A percentile compares a stretch with the other conserved stretches of the same genome.
Evolutionary conservation across 2,888 invertebrate genomes (phyloP).

Genomic region (Agrochola lota): DNA sequence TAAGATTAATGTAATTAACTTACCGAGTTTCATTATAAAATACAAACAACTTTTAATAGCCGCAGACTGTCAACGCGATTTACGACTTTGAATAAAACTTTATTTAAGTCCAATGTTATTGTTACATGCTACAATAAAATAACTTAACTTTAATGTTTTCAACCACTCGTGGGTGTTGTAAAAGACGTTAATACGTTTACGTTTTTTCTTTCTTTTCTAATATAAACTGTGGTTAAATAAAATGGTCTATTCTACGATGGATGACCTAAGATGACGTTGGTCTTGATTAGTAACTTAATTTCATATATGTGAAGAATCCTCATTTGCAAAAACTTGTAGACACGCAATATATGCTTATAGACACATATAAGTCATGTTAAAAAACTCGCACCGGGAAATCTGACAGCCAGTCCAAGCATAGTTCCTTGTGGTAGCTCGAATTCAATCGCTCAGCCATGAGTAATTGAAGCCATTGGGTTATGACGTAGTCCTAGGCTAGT

Average conservation of each 20-base stretch:
- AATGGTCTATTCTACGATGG: not conserved
- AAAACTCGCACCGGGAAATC: not conserved
- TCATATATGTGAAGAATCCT: not conserved
- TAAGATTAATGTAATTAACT: conserved; percentile 62
- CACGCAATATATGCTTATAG: not conserved
- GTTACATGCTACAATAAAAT: conserved; percentile 34
- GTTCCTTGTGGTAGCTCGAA: not conserved
- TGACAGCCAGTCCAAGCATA: conserved; percentile 1
- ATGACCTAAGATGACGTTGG: not conserved
- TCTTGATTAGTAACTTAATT: not conserved
- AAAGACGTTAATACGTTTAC: conserved; percentile 3
- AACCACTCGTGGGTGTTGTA: conserved; percentile 14
- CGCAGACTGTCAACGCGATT: conserved; percentile 43
- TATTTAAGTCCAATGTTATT: conserved; percentile 33
- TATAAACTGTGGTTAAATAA: not conserved
- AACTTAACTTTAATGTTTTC: conserved; percentile 36
- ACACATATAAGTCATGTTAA: not conserved
- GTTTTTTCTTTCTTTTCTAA: too few species aligned
- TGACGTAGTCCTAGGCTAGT: not conserved
- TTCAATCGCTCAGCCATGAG: not conserved
- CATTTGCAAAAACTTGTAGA: not conserved
- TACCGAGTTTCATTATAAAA: conserved; percentile 57
- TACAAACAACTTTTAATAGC: conserved; percentile 56
- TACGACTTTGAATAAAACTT: conserved; percentile 42
- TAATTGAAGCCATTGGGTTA: not conserved